Evolutionary conservation across 2,888 invertebrate species (phyloP), one percentile per base, ranked within the genome.

Genomic region (Hypomecis punctinalis): DNA sequence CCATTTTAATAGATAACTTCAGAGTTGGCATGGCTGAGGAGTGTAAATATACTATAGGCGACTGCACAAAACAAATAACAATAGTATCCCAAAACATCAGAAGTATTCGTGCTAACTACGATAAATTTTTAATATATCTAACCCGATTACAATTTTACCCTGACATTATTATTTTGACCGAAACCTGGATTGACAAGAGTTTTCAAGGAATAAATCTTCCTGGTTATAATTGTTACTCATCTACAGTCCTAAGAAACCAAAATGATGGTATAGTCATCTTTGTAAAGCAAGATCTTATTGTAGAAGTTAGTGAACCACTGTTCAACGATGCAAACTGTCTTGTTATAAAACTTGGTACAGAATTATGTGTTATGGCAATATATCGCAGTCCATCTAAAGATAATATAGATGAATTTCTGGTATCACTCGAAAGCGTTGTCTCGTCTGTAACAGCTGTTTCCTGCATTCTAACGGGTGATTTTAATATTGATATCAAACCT

Each of bases 241-340:
- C 63, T 0, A 42, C 33, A 7, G 9, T 52, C 0, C 47, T 42
- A 9, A 45, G 52, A 5, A 63, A 63, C n/a, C 56, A 61, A 45
- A 61, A 61, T 23, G 61, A 61, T 51, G 61, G 61, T 9, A 37
- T 61, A 11, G 39, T 61, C 1, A 37, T 61, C 1, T 61, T 49
- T n/a, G 45, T 40, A 1, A 61, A 56, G 45, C 10, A n/a, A 23
- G 55, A 13, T 5, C 1, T 45, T 1, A 49, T 37, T 10, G 5
- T 51, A 2, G 6, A 48, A 35, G 37, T 61, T 9, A 7, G 4
- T 8, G 62, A 62, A 33, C 62, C 62, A 6, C 23, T 37, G 0
- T 62, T 62, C 13, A 11, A 36, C 3, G 62, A 62, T 35, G 37
- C 62, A 0, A 62, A 62, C n/a, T 62, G 62, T 13, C 51, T 62